Evolutionary conservation across 2,888 invertebrate genomes (phyloP).

Genomic region (Ommatoiulus sabulosus): DNA sequence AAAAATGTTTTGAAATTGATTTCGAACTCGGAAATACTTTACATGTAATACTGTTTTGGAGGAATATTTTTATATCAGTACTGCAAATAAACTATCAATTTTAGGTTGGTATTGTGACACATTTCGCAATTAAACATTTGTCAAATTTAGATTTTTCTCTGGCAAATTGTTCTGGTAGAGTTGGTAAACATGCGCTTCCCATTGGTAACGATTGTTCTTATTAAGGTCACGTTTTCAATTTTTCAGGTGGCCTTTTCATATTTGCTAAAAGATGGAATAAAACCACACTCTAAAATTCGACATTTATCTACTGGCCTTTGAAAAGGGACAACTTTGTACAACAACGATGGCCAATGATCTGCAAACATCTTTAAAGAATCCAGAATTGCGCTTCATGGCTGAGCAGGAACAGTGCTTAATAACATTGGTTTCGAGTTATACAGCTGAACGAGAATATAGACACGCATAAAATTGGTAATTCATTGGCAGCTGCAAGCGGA

Average conservation of each 20-base stretch:
- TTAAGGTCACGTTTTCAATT: too few species aligned
- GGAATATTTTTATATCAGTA: too few species aligned
- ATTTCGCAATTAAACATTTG: too few species aligned
- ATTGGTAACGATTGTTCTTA: too few species aligned
- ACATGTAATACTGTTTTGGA: too few species aligned
- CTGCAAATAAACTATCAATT: too few species aligned
- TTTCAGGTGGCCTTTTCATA: not conserved
- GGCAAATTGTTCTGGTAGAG: too few species aligned
- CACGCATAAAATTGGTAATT: constrained; percentile 22
- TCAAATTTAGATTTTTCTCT: too few species aligned
- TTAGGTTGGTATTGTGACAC: too few species aligned
- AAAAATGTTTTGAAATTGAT: too few species aligned
- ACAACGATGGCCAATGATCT: not conserved
- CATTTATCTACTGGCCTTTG: not conserved
- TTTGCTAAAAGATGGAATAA: not conserved
- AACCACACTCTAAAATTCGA: not conserved
- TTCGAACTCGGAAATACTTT: too few species aligned
- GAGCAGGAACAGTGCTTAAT: not conserved
- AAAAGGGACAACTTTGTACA: not conserved
- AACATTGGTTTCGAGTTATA: not conserved
- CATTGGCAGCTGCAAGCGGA: not conserved
- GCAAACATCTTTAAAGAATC: constrained; percentile 7
- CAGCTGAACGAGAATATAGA: constrained; percentile 12
- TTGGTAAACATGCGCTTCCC: too few species aligned
- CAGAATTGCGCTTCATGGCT: not conserved